Base-by-base conservation (phyloP, 1,140 invertebrate genomes). In the Calephelis nemesis region DNA sequence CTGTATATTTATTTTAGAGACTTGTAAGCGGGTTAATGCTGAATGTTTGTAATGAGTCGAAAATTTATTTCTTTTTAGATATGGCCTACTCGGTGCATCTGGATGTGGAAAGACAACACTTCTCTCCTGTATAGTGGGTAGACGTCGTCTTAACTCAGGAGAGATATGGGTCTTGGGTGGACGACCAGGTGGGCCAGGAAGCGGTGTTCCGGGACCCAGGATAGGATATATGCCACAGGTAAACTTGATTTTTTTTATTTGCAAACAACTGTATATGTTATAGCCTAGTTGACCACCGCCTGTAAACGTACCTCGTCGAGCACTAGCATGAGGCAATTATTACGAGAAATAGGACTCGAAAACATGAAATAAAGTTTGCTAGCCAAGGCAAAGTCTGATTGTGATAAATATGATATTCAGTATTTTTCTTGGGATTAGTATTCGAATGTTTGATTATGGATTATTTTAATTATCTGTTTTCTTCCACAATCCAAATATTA, bases 41-140 rank as follows among this genome's bases (percentile, higher is more conserved):
- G 92, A 96, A 71, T 92, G 96, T 1, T 45, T 5, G 0, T 45
- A 45, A 54, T 19, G 15, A 19, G 7, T 54, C 7, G 7, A 50
- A 50, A 10, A 19, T 54, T 7, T 30, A 8, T 19, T 10, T 13
- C 68, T 67, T 82, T 89, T 39, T 87, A 97, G 97, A 80, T 98
- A 98, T 79, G 97, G 97, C 39, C 91, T 98, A 8, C 91, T 98
- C 30, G 97, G 97, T n/a, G 95, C 96, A 9, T 98, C 96, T 68
- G 97, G 97, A 7, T 97, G 96, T 79, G 96, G 96, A 9, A 97
- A 97, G 92, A 96, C 96, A 0, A 98, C 97, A 0, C 84, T 98
- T 0, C 93, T 98, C 0, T 96, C 96, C 15, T 97, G 97, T 82
- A 94, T 98, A 40, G 97, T 98, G 0, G 97, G 97, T 0, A 93